A percentile compares a stretch with the other conserved stretches of the same genome.
These are phyloP conservation scores for Steinernema khuongi DNA, from an alignment of 1,140 invertebrate genomes.

Conservation along the genomic window DNA sequence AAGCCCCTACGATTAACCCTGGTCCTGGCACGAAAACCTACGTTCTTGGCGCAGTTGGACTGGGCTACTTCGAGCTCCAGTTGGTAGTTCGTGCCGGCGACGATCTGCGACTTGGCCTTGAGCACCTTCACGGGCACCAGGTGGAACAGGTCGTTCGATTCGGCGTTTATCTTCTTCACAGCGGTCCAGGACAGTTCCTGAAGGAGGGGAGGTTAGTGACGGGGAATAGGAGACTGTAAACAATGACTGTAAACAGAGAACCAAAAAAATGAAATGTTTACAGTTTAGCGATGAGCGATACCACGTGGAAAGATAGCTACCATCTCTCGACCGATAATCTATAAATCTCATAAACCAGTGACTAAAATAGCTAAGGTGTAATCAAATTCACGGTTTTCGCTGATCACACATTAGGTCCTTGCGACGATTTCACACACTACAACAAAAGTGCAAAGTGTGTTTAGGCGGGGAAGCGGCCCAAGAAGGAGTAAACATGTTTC, in stretches of 20 bases:
- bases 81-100: conserved; percentile 2
- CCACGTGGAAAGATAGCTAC: neutral
- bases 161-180: conserved; percentile 30
- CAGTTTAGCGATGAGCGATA: neutral
- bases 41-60: conserved; percentile 4
- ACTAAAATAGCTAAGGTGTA: neutral
- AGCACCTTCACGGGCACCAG: neutral
- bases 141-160: conserved; percentile 32
- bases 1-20: neutral
- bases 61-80: neutral
- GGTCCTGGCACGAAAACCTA: neutral
- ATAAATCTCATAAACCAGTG: neutral
- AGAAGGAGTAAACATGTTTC: neutral
- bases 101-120: neutral
- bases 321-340: neutral
- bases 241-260: neutral
- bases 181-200: conserved; percentile 26
- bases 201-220: neutral
- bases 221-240: neutral
- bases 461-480: neutral
- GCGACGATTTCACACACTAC: neutral
- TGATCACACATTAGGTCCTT: neutral
- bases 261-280: neutral
- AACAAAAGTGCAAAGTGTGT: neutral
- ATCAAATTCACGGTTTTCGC: neutral